These are phyloP conservation scores for Drosophila antonietae DNA, from an alignment of 2,888 invertebrate species.

Conservation along the genomic window DNA sequence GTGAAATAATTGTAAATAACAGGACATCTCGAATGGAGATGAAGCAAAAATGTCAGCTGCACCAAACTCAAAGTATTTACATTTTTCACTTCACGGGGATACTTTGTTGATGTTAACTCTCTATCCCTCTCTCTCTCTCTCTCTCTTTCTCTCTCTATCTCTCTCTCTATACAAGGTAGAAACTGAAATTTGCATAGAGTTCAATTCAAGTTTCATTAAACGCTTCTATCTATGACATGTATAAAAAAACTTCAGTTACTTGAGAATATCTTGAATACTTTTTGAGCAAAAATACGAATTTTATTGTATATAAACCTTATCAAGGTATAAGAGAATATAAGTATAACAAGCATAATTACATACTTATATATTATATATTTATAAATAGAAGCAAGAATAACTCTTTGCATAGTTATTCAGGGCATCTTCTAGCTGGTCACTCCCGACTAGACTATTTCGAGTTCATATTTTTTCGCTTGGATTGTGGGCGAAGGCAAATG, in stretches of 20 bases:
- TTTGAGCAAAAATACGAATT: too few species aligned
- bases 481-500: slow-evolving; percentile 30
- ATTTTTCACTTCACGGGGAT: slow-evolving; percentile 29
- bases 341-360: too few species aligned
- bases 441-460: neutral
- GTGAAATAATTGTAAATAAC: neutral
- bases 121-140: neutral
- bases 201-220: too few species aligned
- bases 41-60: slow-evolving; percentile 1
- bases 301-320: too few species aligned
- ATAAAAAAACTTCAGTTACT: too few species aligned
- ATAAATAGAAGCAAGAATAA: too few species aligned
- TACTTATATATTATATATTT: too few species aligned
- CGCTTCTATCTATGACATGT: too few species aligned
- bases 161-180: neutral
- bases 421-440: neutral
- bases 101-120: slow-evolving; percentile 2
- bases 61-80: slow-evolving; percentile 29
- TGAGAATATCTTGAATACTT: too few species aligned
- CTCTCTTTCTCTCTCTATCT: neutral
- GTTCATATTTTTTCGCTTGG: slow-evolving; percentile 5
- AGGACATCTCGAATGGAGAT: neutral
- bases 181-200: too few species aligned
- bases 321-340: too few species aligned
- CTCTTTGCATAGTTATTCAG: neutral